phyloP scores from a whole-genome alignment of 1,140 invertebrate genomes.

The Macrobrachium nipponense region DNA sequence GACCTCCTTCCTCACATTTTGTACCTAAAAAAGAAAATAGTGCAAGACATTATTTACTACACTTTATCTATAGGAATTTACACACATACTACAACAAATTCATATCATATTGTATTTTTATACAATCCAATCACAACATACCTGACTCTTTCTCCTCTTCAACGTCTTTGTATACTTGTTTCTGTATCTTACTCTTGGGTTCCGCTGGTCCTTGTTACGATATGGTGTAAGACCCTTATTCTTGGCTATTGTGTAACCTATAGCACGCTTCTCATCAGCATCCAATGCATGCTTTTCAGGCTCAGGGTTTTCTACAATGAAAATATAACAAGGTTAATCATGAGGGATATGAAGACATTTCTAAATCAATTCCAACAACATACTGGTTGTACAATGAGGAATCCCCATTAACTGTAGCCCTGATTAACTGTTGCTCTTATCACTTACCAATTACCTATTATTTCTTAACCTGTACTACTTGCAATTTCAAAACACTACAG shows the following conservation, averaged over 20 bases:
- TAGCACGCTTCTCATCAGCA: constrained; percentile 78
- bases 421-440: too few relatives aligned
- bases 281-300: constrained; percentile 4
- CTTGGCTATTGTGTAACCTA: constrained; percentile 93
- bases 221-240: constrained; percentile 93
- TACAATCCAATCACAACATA: constrained; percentile 68
- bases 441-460: too few relatives aligned
- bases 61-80: neutral
- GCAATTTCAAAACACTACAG: too few relatives aligned
- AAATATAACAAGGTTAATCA: too few relatives aligned
- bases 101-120: neutral
- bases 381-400: too few relatives aligned
- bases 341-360: too few relatives aligned
- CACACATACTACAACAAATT: neutral
- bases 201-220: constrained; percentile 89
- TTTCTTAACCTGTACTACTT: too few relatives aligned
- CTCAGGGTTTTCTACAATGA: neutral
- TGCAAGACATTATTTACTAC: constrained; percentile 49
- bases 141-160: constrained; percentile 89
- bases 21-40: constrained; percentile 70
- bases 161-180: constrained; percentile 91
- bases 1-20: constrained; percentile 82
- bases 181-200: constrained; percentile 93
- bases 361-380: too few relatives aligned
- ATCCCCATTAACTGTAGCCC: too few relatives aligned